Conservation (phyloP, 2,797 vertebrate species). For the Sebastes itinus region DNA sequence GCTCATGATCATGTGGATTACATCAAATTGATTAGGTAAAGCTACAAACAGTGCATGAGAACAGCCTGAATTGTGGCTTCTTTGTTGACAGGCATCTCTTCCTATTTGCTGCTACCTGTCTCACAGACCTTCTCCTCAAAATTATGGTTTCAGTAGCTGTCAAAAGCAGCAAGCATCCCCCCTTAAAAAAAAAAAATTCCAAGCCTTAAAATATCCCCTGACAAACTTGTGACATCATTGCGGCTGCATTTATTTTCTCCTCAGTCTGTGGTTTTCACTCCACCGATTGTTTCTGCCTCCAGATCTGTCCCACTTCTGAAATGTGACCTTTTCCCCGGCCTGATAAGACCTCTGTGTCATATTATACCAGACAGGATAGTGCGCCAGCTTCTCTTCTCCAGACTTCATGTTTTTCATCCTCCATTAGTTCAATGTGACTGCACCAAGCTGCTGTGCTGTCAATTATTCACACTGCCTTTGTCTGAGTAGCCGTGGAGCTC, state of each 20-base stretch:
- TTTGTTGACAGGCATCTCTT: neutral
- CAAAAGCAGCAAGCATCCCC: no score
- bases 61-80: neutral
- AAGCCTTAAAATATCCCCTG: neutral
- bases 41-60: no score
- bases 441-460: conserved; percentile 50
- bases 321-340: neutral
- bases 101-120: neutral
- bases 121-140: neutral
- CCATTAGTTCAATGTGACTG: conserved; percentile 60
- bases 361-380: conserved; percentile 23
- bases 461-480: conserved; percentile 66
- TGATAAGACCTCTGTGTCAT: conserved; percentile 37
- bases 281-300: neutral
- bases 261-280: neutral
- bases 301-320: neutral
- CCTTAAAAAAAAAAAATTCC: no score
- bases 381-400: conserved; percentile 9
- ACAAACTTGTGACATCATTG: neutral
- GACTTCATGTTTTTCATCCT: conserved; percentile 56
- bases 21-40: no score
- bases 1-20: no score
- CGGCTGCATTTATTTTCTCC: neutral
- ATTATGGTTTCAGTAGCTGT: neutral
- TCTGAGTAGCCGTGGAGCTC: conserved; percentile 51